Percentiles rank a stretch among this genome's conserved stretches.
Conservation (phyloP, 2,797 vertebrate species). For the Phrynocephalus vlangalii region DNA sequence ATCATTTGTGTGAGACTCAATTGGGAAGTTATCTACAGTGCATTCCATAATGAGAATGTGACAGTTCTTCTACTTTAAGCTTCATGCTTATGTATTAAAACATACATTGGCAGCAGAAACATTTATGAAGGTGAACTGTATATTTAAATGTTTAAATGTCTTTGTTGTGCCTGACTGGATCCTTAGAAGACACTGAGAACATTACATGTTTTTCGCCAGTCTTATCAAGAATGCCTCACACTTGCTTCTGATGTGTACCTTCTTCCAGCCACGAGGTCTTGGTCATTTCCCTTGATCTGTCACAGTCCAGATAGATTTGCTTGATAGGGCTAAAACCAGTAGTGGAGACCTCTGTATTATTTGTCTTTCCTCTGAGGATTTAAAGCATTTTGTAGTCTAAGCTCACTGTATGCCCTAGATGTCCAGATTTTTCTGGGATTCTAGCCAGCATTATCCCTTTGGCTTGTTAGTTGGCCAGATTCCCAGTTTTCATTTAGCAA, state of each 20-base stretch:
- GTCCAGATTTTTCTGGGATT: not conserved
- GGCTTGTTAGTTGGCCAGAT: not conserved
- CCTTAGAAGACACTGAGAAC: not conserved
- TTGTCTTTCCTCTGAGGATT: not conserved
- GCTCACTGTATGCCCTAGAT: not conserved
- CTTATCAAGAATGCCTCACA: no score
- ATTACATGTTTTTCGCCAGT: slow-evolving; percentile 5
- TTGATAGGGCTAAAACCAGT: not conserved
- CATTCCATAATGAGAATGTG: slow-evolving; percentile 23
- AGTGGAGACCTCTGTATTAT: not conserved
- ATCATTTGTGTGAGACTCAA: slow-evolving; percentile 33
- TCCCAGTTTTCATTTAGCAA: not conserved
- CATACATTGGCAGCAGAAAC: not conserved
- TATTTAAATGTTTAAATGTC: not conserved
- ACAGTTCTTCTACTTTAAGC: not conserved
- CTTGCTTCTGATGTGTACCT: no score
- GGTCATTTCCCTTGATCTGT: not conserved
- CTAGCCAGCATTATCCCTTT: not conserved
- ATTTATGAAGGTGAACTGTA: not conserved
- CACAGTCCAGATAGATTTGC: not conserved
- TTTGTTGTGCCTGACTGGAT: not conserved
- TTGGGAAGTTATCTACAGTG: not conserved
- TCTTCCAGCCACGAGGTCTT: not conserved
- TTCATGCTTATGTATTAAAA: slow-evolving; percentile 31
- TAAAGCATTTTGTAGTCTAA: not conserved